These are phyloP conservation scores for Ethmia dodecea DNA, from an alignment of 2,888 invertebrate species.

Conservation along the genomic window DNA sequence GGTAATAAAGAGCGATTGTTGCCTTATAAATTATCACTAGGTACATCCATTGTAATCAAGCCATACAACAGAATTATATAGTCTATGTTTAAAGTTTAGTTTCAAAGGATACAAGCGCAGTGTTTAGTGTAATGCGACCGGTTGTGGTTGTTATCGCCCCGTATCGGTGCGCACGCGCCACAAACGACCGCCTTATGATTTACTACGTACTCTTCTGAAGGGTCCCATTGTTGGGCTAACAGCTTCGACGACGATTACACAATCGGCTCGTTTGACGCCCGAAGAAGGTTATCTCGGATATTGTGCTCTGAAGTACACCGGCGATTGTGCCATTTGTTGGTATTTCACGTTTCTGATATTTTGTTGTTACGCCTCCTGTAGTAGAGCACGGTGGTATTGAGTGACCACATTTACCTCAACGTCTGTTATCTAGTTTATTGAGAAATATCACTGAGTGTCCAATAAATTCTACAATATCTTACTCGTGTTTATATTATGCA, in stretches of 20 bases:
- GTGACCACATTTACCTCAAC: conserved; percentile 12
- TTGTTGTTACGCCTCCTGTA: conserved; percentile 24
- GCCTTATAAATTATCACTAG: conserved; percentile 37
- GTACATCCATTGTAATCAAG: conserved; percentile 24
- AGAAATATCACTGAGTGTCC: too few species aligned
- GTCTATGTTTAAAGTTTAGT: conserved; percentile 27
- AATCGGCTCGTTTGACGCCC: conserved; percentile 45
- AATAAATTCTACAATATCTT: too few species aligned
- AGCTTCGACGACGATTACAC: conserved; percentile 15
- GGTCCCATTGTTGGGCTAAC: conserved; percentile 60
- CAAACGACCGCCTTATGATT: conserved; percentile 64
- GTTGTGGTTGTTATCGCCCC: conserved; percentile 33
- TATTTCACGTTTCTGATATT: conserved; percentile 59
- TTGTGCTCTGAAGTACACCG: conserved; percentile 23
- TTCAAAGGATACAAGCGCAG: conserved; percentile 10
- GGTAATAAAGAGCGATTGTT: conserved; percentile 48
- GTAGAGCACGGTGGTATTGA: conserved; percentile 12
- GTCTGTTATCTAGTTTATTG: too few species aligned
- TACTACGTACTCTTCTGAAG: conserved; percentile 56
- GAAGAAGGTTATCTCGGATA: conserved; percentile 53
- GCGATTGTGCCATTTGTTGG: conserved; percentile 26
- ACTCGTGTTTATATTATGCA: too few species aligned
- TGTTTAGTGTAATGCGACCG: conserved; percentile 4
- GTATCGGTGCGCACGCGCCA: conserved; percentile 62
- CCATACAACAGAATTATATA: neutral